A percentile compares a stretch with the other conserved stretches of the same genome.
Conservation (phyloP, 1,140 invertebrate species). For the Holotrichia oblita region DNA sequence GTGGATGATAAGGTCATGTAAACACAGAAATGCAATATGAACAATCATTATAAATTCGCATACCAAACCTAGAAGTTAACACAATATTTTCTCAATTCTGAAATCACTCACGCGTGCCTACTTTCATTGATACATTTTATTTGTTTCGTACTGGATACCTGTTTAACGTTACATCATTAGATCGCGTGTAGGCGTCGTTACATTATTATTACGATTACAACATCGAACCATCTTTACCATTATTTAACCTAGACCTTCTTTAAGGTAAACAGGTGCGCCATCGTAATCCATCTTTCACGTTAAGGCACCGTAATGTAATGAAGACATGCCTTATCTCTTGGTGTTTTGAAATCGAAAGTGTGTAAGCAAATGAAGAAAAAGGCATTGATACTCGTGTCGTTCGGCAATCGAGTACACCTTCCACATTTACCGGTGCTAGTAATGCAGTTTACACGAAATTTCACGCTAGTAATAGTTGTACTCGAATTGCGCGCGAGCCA, state of each 20-base stretch:
- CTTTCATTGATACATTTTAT: too few species aligned
- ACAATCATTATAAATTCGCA: too few species aligned
- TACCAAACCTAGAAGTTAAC: too few species aligned
- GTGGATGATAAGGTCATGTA: too few species aligned
- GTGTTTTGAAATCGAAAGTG: constrained; percentile 23
- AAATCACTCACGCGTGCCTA: too few species aligned
- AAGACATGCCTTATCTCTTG: constrained; percentile 17
- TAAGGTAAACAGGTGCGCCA: not conserved
- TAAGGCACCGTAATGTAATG: constrained; percentile 1
- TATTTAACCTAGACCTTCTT: constrained; percentile 34
- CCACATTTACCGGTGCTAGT: not conserved
- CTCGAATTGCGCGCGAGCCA: not conserved
- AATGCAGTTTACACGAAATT: constrained; percentile 23
- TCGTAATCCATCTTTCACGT: constrained; percentile 28
- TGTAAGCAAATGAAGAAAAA: constrained; percentile 6
- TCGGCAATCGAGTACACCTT: not conserved
- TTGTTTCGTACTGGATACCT: too few species aligned
- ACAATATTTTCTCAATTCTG: too few species aligned
- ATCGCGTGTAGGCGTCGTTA: not conserved
- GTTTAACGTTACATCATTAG: not conserved
- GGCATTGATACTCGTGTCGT: not conserved
- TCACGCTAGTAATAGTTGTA: not conserved
- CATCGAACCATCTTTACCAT: constrained; percentile 16
- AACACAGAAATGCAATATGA: too few species aligned
- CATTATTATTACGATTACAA: not conserved